Evolutionary conservation across 2,888 invertebrate genomes (phyloP), one percentile per base, ranked within the genome.

Genomic region (Gisinianus flammeolus): DNA sequence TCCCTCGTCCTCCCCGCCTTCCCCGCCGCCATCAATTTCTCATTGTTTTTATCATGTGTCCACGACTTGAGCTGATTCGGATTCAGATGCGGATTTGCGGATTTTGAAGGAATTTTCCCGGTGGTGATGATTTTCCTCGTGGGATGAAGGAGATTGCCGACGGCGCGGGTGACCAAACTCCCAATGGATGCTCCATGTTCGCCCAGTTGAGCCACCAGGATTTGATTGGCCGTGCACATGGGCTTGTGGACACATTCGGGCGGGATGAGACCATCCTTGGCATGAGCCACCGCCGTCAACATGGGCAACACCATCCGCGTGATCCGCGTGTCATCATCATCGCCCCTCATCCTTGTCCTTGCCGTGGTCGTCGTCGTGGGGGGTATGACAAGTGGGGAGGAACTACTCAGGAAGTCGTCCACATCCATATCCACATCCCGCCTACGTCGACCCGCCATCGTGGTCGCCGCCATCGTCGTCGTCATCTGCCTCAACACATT

Each of bases 201-300:
- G 8, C 77, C 77, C 28, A 77, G 44, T 33, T 77, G 35, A n/a
- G 33, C 35, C 8, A 71, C 77, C 2, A 77, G 44, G 16, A 77
- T 22, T 31, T 70, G 30, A 26, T 77, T 77, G 6, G 71, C 77
- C 35, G 35, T 26, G n/a, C 77, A 77, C 4, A 77, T 22, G n/a
- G 77, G 77, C 22, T 44, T 12, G 12, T 77, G 77, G 16, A 58
- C 77, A 77, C 77, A 77, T 2, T 70, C 0, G 94, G 91, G 28
- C 6, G 77, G 77, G 24, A 77, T 64, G 19, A 77, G 70, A 16
- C 77, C 77, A 58, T 77, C 77, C 33, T 54, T 22, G 2, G 58
- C 77, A 31, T 77, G 77, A 12, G 69, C 77, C 0, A 70, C 64
- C 0, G 77, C 77, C 1, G 70, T 54, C 28, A 77, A 52, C 77